Conservation (phyloP, 1,140 invertebrate species). For the Euura saliciscinereae region DNA sequence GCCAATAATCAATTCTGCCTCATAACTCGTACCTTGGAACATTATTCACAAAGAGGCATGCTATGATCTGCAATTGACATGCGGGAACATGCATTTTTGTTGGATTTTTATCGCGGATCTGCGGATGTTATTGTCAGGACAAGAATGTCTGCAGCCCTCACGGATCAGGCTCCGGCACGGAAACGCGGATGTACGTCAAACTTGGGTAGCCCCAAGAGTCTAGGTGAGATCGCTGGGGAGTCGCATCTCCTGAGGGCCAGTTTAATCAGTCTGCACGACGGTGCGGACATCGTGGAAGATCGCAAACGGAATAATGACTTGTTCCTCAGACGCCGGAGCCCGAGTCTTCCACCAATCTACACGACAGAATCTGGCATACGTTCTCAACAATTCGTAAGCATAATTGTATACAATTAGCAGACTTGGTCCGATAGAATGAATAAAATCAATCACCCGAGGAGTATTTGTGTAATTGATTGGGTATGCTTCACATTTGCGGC, state of each 20-base stretch:
- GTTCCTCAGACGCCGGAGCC: slow-evolving; percentile 60
- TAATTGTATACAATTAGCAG: no score
- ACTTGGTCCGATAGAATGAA: no score
- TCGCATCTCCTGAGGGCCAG: slow-evolving; percentile 27
- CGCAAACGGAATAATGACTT: slow-evolving; percentile 24
- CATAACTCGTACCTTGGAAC: no score
- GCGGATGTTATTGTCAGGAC: background rate
- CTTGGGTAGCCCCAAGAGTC: slow-evolving; percentile 30
- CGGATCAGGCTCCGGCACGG: background rate
- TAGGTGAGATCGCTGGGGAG: slow-evolving; percentile 24
- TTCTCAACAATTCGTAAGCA: no score
- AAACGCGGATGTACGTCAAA: background rate
- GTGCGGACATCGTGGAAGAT: slow-evolving; percentile 31
- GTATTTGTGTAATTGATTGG: no score
- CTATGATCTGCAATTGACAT: no score
- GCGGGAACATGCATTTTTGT: no score
- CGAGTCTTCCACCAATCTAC: slow-evolving; percentile 66
- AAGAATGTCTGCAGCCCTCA: background rate
- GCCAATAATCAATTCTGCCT: no score
- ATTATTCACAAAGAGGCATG: no score
- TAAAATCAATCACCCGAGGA: no score
- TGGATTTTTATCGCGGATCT: no score
- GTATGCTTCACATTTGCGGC: no score
- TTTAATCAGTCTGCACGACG: slow-evolving; percentile 43
- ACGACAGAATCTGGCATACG: slow-evolving; percentile 48